phyloP scores from a whole-genome alignment of 2,113 vertebrate species.

The Dasypus novemcinctus region DNA sequence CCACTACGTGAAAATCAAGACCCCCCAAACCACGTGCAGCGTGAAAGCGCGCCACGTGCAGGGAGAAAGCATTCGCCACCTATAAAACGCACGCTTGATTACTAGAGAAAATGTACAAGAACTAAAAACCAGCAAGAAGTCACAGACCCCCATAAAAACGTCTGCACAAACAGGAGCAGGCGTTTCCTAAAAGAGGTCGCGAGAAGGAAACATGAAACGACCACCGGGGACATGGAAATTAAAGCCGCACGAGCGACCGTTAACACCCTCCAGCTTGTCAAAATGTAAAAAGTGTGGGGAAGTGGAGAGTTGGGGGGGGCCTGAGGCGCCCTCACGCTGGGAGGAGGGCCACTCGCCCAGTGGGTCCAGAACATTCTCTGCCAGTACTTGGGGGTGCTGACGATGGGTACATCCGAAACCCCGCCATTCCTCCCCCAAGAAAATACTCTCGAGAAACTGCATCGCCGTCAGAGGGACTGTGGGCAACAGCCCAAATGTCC shows the following conservation, averaged over 20 bases:
- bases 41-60: neutral
- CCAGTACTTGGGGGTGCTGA: neutral
- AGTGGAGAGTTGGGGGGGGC: rapidly evolving
- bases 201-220: neutral
- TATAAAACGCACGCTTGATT: neutral
- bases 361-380: neutral
- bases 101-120: neutral
- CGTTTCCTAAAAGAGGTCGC: neutral
- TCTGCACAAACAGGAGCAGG: neutral
- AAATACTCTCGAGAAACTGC: neutral
- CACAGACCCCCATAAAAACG: neutral
- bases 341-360: neutral
- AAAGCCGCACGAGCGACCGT: neutral
- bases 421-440: neutral
- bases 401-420: neutral
- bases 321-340: rapidly evolving
- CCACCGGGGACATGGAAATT: neutral
- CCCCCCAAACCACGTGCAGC: neutral
- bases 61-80: neutral
- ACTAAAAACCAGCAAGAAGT: neutral
- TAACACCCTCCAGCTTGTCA: neutral
- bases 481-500: neutral
- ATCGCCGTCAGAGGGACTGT: rapidly evolving
- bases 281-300: neutral
- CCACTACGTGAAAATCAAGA: neutral